Evolutionary conservation across 1,140 invertebrate genomes (phyloP), one percentile per base, ranked within the genome.

Genomic region (Tetragnatha versicolor): DNA sequence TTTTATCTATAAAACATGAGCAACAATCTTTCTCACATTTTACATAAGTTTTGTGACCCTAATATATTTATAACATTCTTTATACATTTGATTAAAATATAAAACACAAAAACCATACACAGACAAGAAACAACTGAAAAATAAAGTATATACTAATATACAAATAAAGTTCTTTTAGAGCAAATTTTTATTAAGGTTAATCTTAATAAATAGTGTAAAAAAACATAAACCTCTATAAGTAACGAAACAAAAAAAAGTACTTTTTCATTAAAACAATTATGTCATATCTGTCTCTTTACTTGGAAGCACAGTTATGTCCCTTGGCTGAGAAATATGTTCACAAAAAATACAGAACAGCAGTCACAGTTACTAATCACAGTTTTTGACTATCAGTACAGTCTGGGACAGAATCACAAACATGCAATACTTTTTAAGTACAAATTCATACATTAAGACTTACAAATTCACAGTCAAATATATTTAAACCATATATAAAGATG

Each of bases 281-380:
- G 17, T 31, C 7, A 68, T n/a, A 51, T 31, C 22, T 55, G 37
- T 42, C 12, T 60, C 37, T 39, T 53, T 22, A 77, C 20, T 53
- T 66, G 73, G 60, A 77, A 77, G 73, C 61, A 77, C 73, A 45
- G 31, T 53, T 65, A 29, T 53, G 66, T 65, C 33, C 33, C 45
- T 66, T 55, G 31, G 29, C 60, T 63, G 29, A 0, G 17, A 29
- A 51, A 27, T 29, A 31, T 63, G 37, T 14, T 45, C 25, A n/a
- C n/a, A n/a, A n/a, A n/a, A n/a, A n/a, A n/a, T n/a, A n/a, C n/a
- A n/a, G n/a, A n/a, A n/a, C n/a, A n/a, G 2, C 58, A 75, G n/a
- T 77, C 73, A 77, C 29, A 27, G 25, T 31, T 65, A 25, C 33
- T 33, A 66, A 77, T 61, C 60, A 65, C 45, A 55, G 35, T 25